Percentiles rank a stretch among this genome's conserved stretches.
phyloP scores from a whole-genome alignment of 1,140 invertebrate genomes.

The Drosophila setifemur region DNA sequence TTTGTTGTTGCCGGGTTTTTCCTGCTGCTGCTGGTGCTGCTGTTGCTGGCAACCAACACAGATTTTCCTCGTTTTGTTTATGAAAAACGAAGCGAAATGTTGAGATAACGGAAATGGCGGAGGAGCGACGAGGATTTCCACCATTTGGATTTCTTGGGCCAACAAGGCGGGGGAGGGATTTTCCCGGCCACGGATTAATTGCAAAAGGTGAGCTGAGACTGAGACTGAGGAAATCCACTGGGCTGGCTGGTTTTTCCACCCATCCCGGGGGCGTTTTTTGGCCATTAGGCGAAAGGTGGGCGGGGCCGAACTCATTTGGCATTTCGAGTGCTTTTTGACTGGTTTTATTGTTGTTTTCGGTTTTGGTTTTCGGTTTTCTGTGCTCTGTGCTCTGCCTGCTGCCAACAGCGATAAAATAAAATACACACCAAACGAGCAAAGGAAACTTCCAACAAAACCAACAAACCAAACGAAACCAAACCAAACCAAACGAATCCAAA shows the following conservation, averaged over 20 bases:
- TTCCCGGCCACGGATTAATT: conserved; percentile 47
- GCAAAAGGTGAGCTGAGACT: conserved; percentile 53
- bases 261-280: not conserved
- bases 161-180: conserved; percentile 16
- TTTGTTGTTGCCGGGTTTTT: not conserved
- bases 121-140: not conserved
- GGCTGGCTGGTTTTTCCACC: conserved; percentile 1
- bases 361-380: conserved; percentile 36
- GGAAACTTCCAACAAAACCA: conserved; percentile 38
- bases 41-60: conserved; percentile 67
- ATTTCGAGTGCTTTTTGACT: conserved; percentile 80
- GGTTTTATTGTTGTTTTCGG: conserved; percentile 75
- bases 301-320: conserved; percentile 71
- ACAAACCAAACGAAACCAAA: conserved; percentile 11
- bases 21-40: conserved; percentile 20
- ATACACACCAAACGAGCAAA: conserved; percentile 75
- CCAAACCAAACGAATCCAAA: conserved; percentile 11
- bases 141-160: conserved; percentile 45
- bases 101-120: conserved; percentile 2
- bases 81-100: conserved; percentile 62
- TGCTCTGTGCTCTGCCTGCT: too few species aligned
- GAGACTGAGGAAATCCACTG: not conserved
- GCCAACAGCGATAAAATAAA: conserved; percentile 80
- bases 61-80: conserved; percentile 74
- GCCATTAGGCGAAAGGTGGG: conserved; percentile 51